Conservation (phyloP, 2,888 invertebrate species). For the Coenonympha arcania region DNA sequence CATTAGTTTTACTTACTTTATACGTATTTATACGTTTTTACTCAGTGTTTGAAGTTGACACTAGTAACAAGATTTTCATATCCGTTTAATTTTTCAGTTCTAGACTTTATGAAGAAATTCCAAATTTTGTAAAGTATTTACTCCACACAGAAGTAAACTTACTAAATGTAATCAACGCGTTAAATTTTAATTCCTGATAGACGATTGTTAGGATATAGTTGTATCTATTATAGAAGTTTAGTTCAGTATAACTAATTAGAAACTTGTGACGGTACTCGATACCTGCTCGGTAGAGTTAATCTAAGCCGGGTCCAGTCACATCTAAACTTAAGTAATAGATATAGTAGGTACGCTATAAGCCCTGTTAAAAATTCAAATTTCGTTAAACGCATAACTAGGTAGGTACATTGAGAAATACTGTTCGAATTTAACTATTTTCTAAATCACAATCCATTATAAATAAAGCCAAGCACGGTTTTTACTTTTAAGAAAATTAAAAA, state of each 20-base stretch:
- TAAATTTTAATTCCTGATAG: neutral
- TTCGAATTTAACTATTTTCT: too few relatives aligned
- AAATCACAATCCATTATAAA: too few relatives aligned
- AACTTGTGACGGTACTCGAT: neutral
- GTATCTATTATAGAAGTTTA: neutral
- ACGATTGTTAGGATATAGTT: neutral
- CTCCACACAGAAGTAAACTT: neutral
- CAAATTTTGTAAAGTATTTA: too few relatives aligned
- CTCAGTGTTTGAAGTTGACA: too few relatives aligned
- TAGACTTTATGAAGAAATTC: too few relatives aligned
- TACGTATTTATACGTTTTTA: too few relatives aligned
- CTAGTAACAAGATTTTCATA: too few relatives aligned
- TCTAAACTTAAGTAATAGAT: neutral
- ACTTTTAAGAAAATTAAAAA: too few relatives aligned
- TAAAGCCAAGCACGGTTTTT: too few relatives aligned
- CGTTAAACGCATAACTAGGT: neutral
- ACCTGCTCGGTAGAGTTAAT: slow-evolving; percentile 2
- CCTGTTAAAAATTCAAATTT: neutral
- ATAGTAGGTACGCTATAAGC: neutral
- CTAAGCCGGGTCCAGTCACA: neutral
- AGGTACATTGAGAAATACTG: too few relatives aligned
- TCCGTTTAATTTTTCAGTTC: too few relatives aligned
- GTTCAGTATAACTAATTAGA: neutral
- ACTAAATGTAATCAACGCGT: neutral
- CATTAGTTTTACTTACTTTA: too few relatives aligned